Evolutionary conservation across 2,888 invertebrate species (phyloP), one percentile per base, ranked within the genome.

Genomic region (Folsomia candida): DNA sequence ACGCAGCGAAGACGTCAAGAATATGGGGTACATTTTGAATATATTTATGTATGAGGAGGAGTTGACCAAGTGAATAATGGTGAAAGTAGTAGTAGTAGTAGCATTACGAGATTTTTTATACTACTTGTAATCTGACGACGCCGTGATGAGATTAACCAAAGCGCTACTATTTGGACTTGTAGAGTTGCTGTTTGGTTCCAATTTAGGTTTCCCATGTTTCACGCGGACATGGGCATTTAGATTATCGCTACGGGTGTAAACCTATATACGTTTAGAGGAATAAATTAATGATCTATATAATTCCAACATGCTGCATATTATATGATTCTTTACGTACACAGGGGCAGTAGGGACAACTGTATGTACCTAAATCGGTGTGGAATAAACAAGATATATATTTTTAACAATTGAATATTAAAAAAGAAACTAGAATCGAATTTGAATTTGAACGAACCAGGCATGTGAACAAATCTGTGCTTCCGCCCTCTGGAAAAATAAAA

Each of bases 221-320:
- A 54, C 54, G 4, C 54, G 68, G 47, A 80, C 78, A 67, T 80
- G 79, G 68, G 80, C 80, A 68, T 79, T 80, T 28, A 80, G 74
- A 68, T 80, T 80, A 73, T 80, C 80, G 71, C 74, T 74, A 67
- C 79, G 69, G 29, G 79, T 79, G 70, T 79, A 79, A 67, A 79
- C 72, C 65, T 69, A 72, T 20, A 54, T 54, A 14, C 14, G 14
- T 37, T 37, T 37, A 9, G 37, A 37, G 37, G 37, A 54, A 54
- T 54, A 54, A 20, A 22, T 54, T n/a, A n/a, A 54, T 54, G 6
- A 54, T 4, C 54, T 20, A n/a, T 6, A 54, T 54, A 54, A 37
- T 37, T 14, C 37, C 37, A 37, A 37, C 37, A 37, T 54, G 54
- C 18, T 14, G 20, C 6, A 22, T 54, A n/a, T n/a, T 54, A 22